Evolutionary conservation across 1,140 invertebrate species (phyloP).

Genomic region (Diabrotica undecimpunctata): DNA sequence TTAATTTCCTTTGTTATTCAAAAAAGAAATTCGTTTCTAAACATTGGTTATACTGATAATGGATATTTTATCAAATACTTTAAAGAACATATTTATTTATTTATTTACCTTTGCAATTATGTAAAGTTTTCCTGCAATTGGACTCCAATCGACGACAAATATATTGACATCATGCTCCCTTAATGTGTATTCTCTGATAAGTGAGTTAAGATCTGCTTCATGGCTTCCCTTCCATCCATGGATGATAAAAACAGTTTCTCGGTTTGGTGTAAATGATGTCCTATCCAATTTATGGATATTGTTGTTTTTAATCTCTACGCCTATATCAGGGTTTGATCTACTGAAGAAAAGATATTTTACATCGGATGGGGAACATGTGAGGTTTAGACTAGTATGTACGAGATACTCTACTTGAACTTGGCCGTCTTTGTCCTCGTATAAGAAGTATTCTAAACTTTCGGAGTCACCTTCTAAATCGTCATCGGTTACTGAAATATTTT

Average conservation of each 20-base stretch:
- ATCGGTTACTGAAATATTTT: too few relatives aligned
- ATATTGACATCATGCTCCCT: slow-evolving; percentile 51
- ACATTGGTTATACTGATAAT: too few relatives aligned
- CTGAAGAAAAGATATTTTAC: slow-evolving; percentile 35
- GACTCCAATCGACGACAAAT: slow-evolving; percentile 58
- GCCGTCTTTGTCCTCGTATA: slow-evolving; percentile 30
- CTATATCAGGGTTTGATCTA: slow-evolving; percentile 17
- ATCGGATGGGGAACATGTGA: slow-evolving; percentile 24
- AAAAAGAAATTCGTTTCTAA: too few relatives aligned
- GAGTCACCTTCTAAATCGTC: too few relatives aligned
- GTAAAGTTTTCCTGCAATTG: slow-evolving; percentile 44
- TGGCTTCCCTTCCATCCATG: slow-evolving; percentile 46
- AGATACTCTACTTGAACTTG: slow-evolving; percentile 24
- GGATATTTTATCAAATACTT: too few relatives aligned
- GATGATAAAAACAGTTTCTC: slow-evolving; percentile 27
- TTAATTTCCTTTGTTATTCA: too few relatives aligned
- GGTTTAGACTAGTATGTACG: background rate
- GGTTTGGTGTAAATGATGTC: slow-evolving; percentile 27
- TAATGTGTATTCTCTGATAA: slow-evolving; percentile 46
- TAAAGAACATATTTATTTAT: too few relatives aligned
- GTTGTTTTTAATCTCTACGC: slow-evolving; percentile 18
- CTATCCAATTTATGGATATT: slow-evolving; percentile 14
- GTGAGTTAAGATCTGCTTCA: slow-evolving; percentile 38
- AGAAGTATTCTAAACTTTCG: slow-evolving; percentile 13
- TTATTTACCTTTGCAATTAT: slow-evolving; percentile 45